These are phyloP conservation scores for Stratiomys singularior DNA, from an alignment of 2,888 invertebrate species.

Conservation along the genomic window DNA sequence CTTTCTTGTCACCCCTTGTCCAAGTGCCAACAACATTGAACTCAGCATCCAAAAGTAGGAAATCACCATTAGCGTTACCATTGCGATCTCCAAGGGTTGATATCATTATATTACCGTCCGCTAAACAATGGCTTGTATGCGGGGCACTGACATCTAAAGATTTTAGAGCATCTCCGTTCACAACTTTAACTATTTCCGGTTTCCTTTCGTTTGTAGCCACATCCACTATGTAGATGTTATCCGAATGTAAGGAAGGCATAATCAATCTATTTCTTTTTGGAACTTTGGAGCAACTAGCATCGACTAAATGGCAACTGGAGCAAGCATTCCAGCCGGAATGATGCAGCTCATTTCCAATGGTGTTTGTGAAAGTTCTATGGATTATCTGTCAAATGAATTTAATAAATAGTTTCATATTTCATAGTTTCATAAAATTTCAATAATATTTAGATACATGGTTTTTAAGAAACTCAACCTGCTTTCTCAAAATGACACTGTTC, in stretches of 20 bases:
- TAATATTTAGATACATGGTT: too few species aligned
- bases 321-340: constrained; percentile 98
- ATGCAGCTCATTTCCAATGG: constrained; percentile 88
- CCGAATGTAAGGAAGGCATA: constrained; percentile 82
- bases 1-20: constrained; percentile 74
- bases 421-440: too few species aligned
- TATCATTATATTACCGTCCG: constrained; percentile 93
- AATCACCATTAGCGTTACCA: constrained; percentile 88
- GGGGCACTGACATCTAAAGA: constrained; percentile 83
- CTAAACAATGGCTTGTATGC: constrained; percentile 94
- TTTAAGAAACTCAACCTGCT: too few species aligned
- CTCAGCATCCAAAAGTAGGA: constrained; percentile 85
- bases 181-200: constrained; percentile 80
- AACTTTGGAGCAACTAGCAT: constrained; percentile 62
- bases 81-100: constrained; percentile 90
- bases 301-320: constrained; percentile 82
- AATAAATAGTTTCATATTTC: too few species aligned
- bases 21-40: constrained; percentile 75
- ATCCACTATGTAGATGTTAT: constrained; percentile 87
- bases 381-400: constrained; percentile 76
- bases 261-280: constrained; percentile 81
- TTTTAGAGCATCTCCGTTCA: constrained; percentile 83
- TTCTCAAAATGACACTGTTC: too few species aligned
- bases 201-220: constrained; percentile 76
- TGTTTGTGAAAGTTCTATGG: constrained; percentile 82